phyloP scores from a whole-genome alignment of 2,888 invertebrate species.

The Amiota communis region DNA sequence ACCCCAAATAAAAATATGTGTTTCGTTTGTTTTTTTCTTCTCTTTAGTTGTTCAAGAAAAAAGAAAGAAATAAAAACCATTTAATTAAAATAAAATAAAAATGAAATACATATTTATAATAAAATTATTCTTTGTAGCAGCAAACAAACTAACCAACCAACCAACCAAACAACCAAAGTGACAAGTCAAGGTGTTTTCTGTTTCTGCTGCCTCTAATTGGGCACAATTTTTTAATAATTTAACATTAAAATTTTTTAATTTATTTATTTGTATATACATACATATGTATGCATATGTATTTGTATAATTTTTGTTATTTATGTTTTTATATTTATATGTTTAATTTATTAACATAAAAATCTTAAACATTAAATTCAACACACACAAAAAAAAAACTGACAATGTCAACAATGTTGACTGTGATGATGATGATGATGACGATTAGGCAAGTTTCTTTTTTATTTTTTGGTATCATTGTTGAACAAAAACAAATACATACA shows the following conservation, averaged over 20 bases:
- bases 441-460: conserved; percentile 17
- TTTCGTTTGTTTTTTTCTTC: conserved; percentile 29
- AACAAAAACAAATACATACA: conserved; percentile 7
- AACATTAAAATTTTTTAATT: conserved; percentile 42
- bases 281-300: background rate
- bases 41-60: conserved; percentile 14
- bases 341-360: conserved; percentile 42
- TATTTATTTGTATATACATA: background rate
- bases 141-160: background rate
- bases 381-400: no score
- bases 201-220: conserved; percentile 48
- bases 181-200: conserved; percentile 51
- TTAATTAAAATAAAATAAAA: conserved; percentile 6
- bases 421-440: background rate
- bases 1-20: conserved; percentile 42
- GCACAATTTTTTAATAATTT: conserved; percentile 50
- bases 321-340: conserved; percentile 36
- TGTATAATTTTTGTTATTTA: conserved; percentile 34
- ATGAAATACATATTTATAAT: background rate
- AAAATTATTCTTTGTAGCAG: background rate
- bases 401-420: background rate
- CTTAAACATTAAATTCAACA: conserved; percentile 23
- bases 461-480: conserved; percentile 30
- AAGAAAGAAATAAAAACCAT: conserved; percentile 3
- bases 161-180: background rate